A percentile compares a stretch with the other conserved stretches of the same genome.
phyloP scores from a whole-genome alignment of 2,113 vertebrate genomes.

The Mormyrus lacerda region DNA sequence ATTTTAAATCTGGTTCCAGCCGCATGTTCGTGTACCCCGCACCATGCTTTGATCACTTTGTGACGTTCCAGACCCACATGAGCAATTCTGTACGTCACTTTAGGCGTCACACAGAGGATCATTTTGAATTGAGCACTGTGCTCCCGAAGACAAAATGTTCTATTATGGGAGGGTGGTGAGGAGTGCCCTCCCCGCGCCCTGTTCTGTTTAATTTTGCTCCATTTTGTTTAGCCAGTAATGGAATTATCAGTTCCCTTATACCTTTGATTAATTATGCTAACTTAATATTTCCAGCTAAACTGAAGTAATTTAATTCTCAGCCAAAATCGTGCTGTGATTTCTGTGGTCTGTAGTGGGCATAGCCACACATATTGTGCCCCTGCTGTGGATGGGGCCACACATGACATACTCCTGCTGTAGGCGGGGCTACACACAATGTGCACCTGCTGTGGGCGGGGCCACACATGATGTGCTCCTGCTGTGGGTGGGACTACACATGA shows the following conservation, averaged over 20 bases:
- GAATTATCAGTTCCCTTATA: background rate
- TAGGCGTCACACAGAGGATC: background rate
- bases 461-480: background rate
- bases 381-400: background rate
- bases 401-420: background rate
- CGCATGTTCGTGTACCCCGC: background rate
- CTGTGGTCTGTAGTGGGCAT: background rate
- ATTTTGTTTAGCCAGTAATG: background rate
- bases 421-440: background rate
- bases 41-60: background rate
- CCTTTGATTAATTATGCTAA: slow-evolving; percentile 2
- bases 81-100: background rate
- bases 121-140: background rate
- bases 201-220: background rate
- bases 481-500: background rate
- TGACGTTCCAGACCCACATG: background rate
- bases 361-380: background rate
- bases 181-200: background rate
- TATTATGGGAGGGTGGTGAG: background rate
- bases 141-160: background rate
- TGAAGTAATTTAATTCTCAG: slow-evolving; percentile 7
- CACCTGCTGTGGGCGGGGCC: background rate
- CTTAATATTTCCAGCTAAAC: background rate
- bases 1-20: background rate
- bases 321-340: background rate